phyloP scores from a whole-genome alignment of 2,888 invertebrate genomes.

The Ennomos quercinarius region DNA sequence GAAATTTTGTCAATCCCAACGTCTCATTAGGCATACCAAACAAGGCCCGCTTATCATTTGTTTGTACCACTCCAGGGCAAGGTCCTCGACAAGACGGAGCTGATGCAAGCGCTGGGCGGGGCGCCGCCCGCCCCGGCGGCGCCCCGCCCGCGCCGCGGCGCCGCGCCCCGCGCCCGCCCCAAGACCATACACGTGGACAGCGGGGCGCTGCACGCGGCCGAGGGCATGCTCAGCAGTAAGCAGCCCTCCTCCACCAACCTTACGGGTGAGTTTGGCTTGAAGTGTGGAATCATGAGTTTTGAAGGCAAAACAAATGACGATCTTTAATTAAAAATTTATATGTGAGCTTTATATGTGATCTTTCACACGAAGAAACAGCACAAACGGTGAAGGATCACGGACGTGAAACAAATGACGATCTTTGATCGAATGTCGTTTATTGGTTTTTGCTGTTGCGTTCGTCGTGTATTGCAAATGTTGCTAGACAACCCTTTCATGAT shows the following conservation, averaged over 20 bases:
- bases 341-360: too few relatives aligned
- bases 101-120: constrained; percentile 68
- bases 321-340: too few relatives aligned
- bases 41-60: not conserved
- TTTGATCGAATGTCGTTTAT: too few relatives aligned
- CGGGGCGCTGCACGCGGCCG: constrained; percentile 91
- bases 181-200: constrained; percentile 96
- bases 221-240: constrained; percentile 90
- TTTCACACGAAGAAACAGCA: too few relatives aligned
- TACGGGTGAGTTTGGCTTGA: constrained; percentile 85
- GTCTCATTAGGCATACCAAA: too few relatives aligned
- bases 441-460: too few relatives aligned
- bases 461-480: constrained; percentile 11
- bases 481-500: too few relatives aligned
- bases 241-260: constrained; percentile 94
- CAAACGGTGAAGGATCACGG: too few relatives aligned
- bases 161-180: constrained; percentile 90
- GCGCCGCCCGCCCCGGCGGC: constrained; percentile 76
- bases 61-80: constrained; percentile 87
- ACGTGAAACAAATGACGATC: too few relatives aligned
- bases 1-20: too few relatives aligned
- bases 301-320: too few relatives aligned
- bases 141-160: constrained; percentile 75
- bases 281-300: too few relatives aligned
- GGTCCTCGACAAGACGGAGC: constrained; percentile 88